Evolutionary conservation across 2,113 vertebrate genomes (phyloP).

Genomic region (Cheilinus undulatus): DNA sequence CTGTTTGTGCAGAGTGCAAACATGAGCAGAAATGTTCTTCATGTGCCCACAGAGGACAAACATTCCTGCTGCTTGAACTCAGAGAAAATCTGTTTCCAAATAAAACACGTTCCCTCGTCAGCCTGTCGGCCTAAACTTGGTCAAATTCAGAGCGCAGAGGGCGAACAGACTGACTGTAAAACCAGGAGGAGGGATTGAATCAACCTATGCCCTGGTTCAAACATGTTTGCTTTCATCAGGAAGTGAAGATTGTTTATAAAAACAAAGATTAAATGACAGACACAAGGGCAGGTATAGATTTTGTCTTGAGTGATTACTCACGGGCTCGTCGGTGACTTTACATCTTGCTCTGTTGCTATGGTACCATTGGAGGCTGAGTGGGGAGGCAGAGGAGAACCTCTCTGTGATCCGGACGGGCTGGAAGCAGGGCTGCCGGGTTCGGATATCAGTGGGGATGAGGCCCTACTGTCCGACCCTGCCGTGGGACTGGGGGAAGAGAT

Average conservation of each 20-base stretch:
- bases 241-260: too few species aligned
- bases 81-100: constrained; percentile 56
- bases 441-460: constrained; percentile 49
- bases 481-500: constrained; percentile 42
- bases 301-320: constrained; percentile 54
- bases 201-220: neutral
- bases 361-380: constrained; percentile 27
- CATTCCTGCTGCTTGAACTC: constrained; percentile 56
- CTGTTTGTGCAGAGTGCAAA: neutral
- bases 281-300: too few species aligned
- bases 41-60: constrained; percentile 20
- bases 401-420: constrained; percentile 56
- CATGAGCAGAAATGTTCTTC: neutral
- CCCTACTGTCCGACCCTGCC: neutral
- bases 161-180: neutral
- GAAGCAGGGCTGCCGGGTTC: constrained; percentile 45
- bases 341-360: constrained; percentile 17
- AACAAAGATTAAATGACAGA: neutral
- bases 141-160: constrained; percentile 29
- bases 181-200: neutral
- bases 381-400: constrained; percentile 48
- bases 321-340: constrained; percentile 49
- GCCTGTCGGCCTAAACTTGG: constrained; percentile 49
- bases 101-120: constrained; percentile 54
- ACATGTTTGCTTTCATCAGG: too few species aligned